Percentiles rank a stretch among this genome's conserved stretches.
phyloP scores from a whole-genome alignment of 2,888 invertebrate species.

The Anorthoa munda region DNA sequence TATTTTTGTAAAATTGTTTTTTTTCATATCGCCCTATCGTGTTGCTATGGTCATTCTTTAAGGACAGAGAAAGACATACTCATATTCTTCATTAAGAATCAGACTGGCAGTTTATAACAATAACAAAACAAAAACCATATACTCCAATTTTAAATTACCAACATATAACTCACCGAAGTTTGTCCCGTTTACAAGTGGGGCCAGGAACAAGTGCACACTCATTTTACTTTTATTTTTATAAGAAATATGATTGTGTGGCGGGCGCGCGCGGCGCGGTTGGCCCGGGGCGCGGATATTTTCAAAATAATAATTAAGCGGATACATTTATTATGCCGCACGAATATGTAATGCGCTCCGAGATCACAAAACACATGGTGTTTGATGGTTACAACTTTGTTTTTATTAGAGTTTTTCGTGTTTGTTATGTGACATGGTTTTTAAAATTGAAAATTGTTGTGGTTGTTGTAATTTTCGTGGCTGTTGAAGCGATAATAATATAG shows the following conservation, averaged over 20 bases:
- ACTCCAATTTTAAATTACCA: constrained; percentile 48
- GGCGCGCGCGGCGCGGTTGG: constrained; percentile 70
- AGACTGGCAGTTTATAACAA: neutral
- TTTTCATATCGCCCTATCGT: too few relatives aligned
- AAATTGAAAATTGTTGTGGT: constrained; percentile 5
- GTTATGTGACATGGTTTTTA: constrained; percentile 24
- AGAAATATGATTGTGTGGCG: constrained; percentile 68
- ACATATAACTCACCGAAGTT: constrained; percentile 49
- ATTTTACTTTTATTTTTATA: constrained; percentile 66
- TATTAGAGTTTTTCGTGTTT: constrained; percentile 43
- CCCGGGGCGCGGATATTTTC: constrained; percentile 89
- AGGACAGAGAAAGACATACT: neutral
- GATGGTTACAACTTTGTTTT: constrained; percentile 51
- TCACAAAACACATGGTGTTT: constrained; percentile 76
- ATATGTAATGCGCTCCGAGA: constrained; percentile 83
- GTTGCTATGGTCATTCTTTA: too few relatives aligned
- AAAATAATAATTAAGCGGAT: constrained; percentile 91
- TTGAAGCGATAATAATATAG: too few relatives aligned
- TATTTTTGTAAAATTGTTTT: too few relatives aligned
- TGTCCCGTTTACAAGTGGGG: constrained; percentile 60
- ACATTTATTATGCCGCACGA: constrained; percentile 88
- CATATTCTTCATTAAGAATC: neutral
- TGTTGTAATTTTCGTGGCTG: neutral
- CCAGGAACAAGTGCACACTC: constrained; percentile 60
- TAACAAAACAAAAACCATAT: constrained; percentile 17